Evolutionary conservation across 2,888 invertebrate species (phyloP), one percentile per base, ranked within the genome.

Genomic region (Habroteleia sp.): DNA sequence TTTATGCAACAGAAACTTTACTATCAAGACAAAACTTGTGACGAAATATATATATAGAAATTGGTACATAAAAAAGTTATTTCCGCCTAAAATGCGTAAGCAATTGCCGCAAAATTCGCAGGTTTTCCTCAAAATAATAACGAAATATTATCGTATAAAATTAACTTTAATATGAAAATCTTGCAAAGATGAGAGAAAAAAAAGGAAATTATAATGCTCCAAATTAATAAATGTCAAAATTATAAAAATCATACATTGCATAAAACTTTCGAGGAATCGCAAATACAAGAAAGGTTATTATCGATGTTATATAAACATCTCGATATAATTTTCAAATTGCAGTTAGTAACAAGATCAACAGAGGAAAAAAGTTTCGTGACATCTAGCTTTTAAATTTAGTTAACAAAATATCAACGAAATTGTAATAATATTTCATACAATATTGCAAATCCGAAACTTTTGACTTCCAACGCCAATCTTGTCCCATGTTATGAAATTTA

Each of bases 141-240:
- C 63, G 35, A 72, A 56, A 60, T 5, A 23, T 58, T 27, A 23
- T 63, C 42, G 62, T 72, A 72, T 63, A 72, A 72, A 72, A 72
- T 72, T 48, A 72, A 72, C 42, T 72, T 72, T 56, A 63, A 72
- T 72, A 63, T 56, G 63, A 72, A 72, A 69, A 31, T 52, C 58
- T 54, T 71, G 71, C 60, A 58, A 52, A 69, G 29, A 46, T 44
- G 46, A 39, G 11, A 48, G 20, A 60, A 16, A 48, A 27, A 35
- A 35, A 44, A 58, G 7, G 10, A 16, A 4, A 52, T 35, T 10
- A 41, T 5, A 54, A 62, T 37, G 52, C 8, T 56, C 39, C 46
- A 44, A 69, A 58, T 31, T 7, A 20, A 33, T 54, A 27, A 42
- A 46, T 39, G 58, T 71, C 71, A 62, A 52, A 48, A 23, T 62